These are phyloP conservation scores for Urocolius indicus DNA, from an alignment of 2,113 vertebrate genomes.

Conservation along the genomic window DNA sequence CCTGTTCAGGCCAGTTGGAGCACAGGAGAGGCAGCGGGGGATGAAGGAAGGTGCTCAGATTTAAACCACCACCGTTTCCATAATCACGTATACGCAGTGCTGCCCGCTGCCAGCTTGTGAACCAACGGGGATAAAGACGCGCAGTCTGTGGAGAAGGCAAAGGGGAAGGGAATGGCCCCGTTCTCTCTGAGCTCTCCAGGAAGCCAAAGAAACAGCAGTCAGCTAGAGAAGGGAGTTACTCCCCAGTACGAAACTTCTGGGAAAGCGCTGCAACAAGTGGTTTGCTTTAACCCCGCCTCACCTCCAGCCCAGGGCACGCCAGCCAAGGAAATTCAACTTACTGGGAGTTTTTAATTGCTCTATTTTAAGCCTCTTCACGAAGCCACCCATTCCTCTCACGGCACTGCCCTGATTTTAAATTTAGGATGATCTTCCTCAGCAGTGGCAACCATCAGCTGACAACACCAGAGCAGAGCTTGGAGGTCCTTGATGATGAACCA, in stretches of 20 bases:
- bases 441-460: not conserved
- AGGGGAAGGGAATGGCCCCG: fast-evolving
- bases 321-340: not conserved
- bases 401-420: fast-evolving
- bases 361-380: fast-evolving
- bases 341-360: not conserved
- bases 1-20: conserved; percentile 66
- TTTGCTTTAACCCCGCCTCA: fast-evolving
- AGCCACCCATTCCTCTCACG: fast-evolving
- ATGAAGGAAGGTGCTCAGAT: not conserved
- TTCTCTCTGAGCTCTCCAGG: not conserved
- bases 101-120: not conserved
- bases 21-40: not conserved
- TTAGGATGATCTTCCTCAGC: not conserved
- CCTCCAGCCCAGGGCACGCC: not conserved
- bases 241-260: fast-evolving
- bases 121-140: not conserved
- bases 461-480: not conserved
- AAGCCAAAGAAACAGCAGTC: not conserved
- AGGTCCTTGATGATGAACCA: not conserved
- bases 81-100: fast-evolving
- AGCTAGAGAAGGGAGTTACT: fast-evolving
- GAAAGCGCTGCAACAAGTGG: not conserved
- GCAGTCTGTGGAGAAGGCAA: fast-evolving
- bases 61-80: not conserved